A percentile compares a stretch with the other conserved stretches of the same genome.
Evolutionary conservation across 2,797 vertebrate genomes (phyloP).

Genomic region (Leptatherina wallacei): DNA sequence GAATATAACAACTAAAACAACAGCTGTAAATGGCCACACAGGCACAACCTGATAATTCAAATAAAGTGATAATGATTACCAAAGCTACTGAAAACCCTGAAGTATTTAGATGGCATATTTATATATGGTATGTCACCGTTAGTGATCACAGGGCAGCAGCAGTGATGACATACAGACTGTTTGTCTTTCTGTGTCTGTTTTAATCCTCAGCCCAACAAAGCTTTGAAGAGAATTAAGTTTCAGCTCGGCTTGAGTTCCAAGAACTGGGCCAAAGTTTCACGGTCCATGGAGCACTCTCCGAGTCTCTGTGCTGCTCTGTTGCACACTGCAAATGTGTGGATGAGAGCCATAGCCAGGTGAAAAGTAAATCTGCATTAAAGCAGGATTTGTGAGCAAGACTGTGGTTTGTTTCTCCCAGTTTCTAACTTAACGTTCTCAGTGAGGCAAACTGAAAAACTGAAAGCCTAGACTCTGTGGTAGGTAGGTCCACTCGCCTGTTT

Average conservation of each 20-base stretch:
- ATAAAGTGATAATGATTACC: not conserved
- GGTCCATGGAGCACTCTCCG: conserved; percentile 17
- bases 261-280: conserved; percentile 26
- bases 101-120: not conserved
- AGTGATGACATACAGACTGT: not conserved
- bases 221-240: conserved; percentile 29
- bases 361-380: conserved; percentile 52
- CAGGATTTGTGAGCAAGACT: conserved; percentile 48
- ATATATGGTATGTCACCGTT: not conserved
- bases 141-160: not conserved
- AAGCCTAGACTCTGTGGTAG: conserved; percentile 58
- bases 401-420: conserved; percentile 42
- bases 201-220: not conserved
- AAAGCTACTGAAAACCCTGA: not conserved
- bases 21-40: not conserved
- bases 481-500: conserved; percentile 55
- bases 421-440: conserved; percentile 32
- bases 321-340: conserved; percentile 43
- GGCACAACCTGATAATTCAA: not conserved
- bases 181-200: not conserved
- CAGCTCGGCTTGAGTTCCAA: conserved; percentile 24
- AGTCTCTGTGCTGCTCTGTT: conserved; percentile 35
- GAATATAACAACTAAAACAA: not conserved
- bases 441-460: conserved; percentile 37
- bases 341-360: conserved; percentile 35